A percentile compares a stretch with the other conserved stretches of the same genome.
phyloP scores from a whole-genome alignment of 2,888 invertebrate genomes.

The Silvanus unidentatus region DNA sequence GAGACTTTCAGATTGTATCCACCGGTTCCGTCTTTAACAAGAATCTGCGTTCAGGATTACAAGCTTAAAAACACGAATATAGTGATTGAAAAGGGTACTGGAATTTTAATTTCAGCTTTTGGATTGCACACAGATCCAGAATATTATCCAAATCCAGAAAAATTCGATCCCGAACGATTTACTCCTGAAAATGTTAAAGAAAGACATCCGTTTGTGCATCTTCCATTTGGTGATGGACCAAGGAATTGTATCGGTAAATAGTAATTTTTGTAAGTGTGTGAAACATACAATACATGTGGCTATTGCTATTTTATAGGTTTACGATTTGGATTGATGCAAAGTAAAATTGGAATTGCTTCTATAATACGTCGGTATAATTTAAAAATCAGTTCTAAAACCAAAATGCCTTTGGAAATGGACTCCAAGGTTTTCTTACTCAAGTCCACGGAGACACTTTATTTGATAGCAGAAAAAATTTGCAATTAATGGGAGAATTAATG shows the following conservation, averaged over 20 bases:
- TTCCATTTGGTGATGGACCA: constrained; percentile 30
- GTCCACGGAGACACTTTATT: constrained; percentile 2
- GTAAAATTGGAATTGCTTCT: constrained; percentile 18
- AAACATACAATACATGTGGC: background rate
- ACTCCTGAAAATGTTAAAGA: constrained; percentile 18
- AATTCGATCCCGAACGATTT: constrained; percentile 29
- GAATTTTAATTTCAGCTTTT: constrained; percentile 20
- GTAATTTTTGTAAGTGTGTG: background rate
- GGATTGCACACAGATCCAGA: constrained; percentile 26
- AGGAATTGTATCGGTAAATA: constrained; percentile 28
- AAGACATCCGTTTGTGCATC: constrained; percentile 17
- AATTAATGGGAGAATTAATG: too few species aligned
- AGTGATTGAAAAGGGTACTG: constrained; percentile 25
- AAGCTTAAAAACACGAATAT: constrained; percentile 22
- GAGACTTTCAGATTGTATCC: constrained; percentile 26
- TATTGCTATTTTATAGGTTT: constrained; percentile 15
- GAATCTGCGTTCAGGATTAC: constrained; percentile 27
- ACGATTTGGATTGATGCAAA: constrained; percentile 23
- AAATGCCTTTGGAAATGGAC: constrained; percentile 12
- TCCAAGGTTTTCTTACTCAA: background rate
- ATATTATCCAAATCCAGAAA: constrained; percentile 25
- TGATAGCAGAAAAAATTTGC: background rate
- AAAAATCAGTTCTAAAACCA: constrained; percentile 17
- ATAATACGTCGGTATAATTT: constrained; percentile 16
- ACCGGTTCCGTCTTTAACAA: constrained; percentile 17